These are phyloP conservation scores for Meloidogyne floridensis DNA, from an alignment of 1,140 invertebrate species.

Conservation along the genomic window DNA sequence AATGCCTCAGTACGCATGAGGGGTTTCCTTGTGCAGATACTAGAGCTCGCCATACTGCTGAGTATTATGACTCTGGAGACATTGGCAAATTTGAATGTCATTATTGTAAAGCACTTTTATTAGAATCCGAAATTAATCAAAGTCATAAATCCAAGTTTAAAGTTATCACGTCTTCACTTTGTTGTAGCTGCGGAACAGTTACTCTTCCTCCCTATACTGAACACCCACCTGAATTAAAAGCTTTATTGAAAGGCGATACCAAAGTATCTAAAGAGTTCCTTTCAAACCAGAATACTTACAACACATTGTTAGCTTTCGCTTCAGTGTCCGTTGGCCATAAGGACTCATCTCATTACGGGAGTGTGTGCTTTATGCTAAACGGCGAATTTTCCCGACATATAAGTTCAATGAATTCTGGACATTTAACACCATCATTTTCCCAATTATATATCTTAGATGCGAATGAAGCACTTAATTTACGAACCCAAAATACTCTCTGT, in stretches of 20 bases:
- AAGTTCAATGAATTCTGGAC: not conserved
- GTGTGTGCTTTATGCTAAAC: not conserved
- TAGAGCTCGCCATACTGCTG: too few relatives aligned
- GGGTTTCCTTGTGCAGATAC: too few relatives aligned
- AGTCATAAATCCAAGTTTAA: too few relatives aligned
- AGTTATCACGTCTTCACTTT: not conserved
- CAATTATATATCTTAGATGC: not conserved
- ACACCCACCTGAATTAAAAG: not conserved
- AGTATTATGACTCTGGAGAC: too few relatives aligned
- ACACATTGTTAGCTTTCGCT: conserved; percentile 4
- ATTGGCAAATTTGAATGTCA: too few relatives aligned
- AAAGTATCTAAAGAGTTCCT: not conserved
- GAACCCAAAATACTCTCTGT: not conserved
- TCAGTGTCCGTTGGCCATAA: not conserved
- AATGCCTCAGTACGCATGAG: too few relatives aligned
- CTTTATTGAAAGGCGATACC: not conserved
- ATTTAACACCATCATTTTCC: conserved; percentile 1
- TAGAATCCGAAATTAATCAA: too few relatives aligned
- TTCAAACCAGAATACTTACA: not conserved
- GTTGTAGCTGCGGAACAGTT: not conserved
- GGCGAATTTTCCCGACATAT: not conserved
- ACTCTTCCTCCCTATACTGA: not conserved
- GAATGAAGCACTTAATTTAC: not conserved
- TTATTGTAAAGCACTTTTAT: too few relatives aligned
- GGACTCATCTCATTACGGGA: not conserved